Evolutionary conservation across 1,140 invertebrate species (phyloP), one percentile per base, ranked within the genome.

Genomic region (Kradibia gibbosae): DNA sequence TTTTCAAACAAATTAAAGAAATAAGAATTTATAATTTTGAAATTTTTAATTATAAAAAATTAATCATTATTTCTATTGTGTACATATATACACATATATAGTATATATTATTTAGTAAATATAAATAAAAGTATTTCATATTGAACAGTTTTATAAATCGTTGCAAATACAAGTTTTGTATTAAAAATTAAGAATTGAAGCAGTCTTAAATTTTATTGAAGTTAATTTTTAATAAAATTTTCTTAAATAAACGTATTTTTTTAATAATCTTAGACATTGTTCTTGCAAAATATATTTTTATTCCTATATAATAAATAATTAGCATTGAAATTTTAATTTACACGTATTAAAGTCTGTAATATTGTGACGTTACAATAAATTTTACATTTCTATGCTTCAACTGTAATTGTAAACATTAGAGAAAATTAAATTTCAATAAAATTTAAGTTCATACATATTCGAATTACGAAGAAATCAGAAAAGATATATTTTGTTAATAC

Each of bases 141-240:
- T 70, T 42, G n/a, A 48, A 36, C 1, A n/a, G 13, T 72, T n/a
- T 28, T 15, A 48, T 28, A 31, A 48, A 20, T 50, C 10, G 25
- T 48, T 72, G 31, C 5, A 50, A 20, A 72, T 48, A 25, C n/a
- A 72, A 28, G 4, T 48, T 72, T 67, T 31, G 25, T 28, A n/a
- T 50, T 13, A 48, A 48, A 45, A 28, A 15, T 72, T 31, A 72
- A 28, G 1, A 48, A 48, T 72, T 48, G 31, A 79, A 82, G 1
- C 10, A 31, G 31, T 31, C 50, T 55, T n/a, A 74, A 15, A 74
- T 74, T 74, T 36, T 74, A 74, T 74, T 36, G 17, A 25, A 48
- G 72, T 74, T 74, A 17, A 55, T 55, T 74, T 74, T 73, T 2
- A 39, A 13, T 39, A 70, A 36, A 5, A 70, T 42, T 39, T 70